Evolutionary conservation across 2,113 vertebrate species (phyloP), one percentile per base, ranked within the genome.

Genomic region (Phycodurus eques): DNA sequence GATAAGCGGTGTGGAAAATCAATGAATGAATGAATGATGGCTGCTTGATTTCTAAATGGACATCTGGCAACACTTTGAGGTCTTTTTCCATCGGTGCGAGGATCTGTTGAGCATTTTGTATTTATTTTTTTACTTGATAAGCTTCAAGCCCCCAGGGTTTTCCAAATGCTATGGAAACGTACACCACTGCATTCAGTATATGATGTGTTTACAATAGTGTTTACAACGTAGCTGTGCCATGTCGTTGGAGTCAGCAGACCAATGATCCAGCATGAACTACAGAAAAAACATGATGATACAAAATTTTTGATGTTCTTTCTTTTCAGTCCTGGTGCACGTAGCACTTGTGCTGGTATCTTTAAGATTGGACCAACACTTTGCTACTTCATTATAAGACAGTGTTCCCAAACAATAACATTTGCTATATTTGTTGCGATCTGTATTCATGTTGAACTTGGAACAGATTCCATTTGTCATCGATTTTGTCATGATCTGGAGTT

Each of bases 31-130:
- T 39, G 35, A 39, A 39, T 56, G 72, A 83, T 75, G 76, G 61
- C 66, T 84, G 43, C 71, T 82, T 72, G 71, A 85, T 70, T 80
- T 87, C 77, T 83, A 77, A 80, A 84, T 65, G 63, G 79, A 88
- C 89, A 90, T 91, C 83, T 92, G 90, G 91, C 79, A 91, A 82
- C 74, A 59, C 81, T 88, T 84, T 80, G 35, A 80, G 78, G 84
- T 79, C 74, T 80, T 86, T 90, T 89, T 90, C 82, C 86, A 87
- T 80, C 62, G 76, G 76, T 81, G 79, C 70, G 70, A 86, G 83
- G 84, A 80, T 84, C 78, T 80, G 71, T 80, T 73, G 70, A 80
- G 72, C 53, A 35, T 80, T 81, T 82, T 77, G 53, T 78, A 27
- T 27, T 27, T 27, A 27, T 69, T 67, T 69, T 83, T 80, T 74